A percentile compares a stretch with the other conserved stretches of the same genome.
phyloP scores from a whole-genome alignment of 2,113 vertebrate species.

The Oxyura jamaicensis region DNA sequence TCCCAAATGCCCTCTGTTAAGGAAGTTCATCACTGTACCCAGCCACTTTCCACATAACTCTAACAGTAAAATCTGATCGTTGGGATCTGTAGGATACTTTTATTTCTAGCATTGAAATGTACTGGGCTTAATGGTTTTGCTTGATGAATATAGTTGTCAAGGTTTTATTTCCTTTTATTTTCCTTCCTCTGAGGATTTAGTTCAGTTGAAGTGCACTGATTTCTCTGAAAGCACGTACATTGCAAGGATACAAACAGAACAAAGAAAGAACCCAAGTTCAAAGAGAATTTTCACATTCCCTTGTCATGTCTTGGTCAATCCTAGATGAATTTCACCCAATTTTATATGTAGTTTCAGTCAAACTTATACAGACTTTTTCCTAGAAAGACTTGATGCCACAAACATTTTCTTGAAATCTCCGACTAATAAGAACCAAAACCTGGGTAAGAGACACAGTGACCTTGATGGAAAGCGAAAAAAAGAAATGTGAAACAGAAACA shows the following conservation, averaged over 20 bases:
- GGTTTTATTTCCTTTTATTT: background rate
- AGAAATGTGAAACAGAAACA: background rate
- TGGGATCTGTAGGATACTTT: background rate
- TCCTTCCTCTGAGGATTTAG: background rate
- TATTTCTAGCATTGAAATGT: background rate
- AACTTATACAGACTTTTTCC: background rate
- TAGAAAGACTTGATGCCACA: background rate
- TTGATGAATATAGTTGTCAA: background rate
- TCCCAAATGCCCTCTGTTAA: background rate
- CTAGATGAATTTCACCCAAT: background rate
- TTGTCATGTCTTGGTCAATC: background rate
- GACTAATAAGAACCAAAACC: background rate
- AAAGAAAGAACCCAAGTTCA: background rate
- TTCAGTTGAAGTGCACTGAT: background rate
- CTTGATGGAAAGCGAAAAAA: background rate
- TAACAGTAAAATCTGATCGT: background rate
- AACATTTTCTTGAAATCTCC: background rate
- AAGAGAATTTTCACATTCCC: background rate
- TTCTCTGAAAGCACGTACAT: background rate
- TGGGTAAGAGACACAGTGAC: background rate
- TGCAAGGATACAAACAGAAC: background rate
- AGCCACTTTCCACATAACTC: background rate
- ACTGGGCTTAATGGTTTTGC: background rate
- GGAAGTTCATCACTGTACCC: background rate
- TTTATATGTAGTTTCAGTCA: background rate